phyloP scores from a whole-genome alignment of 2,888 invertebrate genomes.

The Dicyrtoma fusca region DNA sequence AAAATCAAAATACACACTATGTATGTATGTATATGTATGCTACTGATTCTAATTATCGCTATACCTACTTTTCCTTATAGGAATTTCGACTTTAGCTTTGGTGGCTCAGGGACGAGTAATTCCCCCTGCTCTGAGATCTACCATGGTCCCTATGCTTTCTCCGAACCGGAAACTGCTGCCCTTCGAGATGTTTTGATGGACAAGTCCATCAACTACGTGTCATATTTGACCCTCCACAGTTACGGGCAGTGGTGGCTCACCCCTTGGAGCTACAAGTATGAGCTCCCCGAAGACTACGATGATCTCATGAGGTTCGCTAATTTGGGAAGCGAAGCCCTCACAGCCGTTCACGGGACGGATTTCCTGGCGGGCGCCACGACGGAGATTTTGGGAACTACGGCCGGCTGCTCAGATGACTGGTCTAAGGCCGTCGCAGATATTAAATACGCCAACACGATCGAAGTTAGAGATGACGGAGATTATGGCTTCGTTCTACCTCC shows the following conservation, averaged over 20 bases:
- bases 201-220: conserved; percentile 43
- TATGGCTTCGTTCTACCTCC: conserved; percentile 59
- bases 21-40: no score
- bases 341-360: conserved; percentile 67
- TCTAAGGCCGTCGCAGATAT: conserved; percentile 53
- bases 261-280: conserved; percentile 61
- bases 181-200: conserved; percentile 66
- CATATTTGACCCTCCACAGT: conserved; percentile 61
- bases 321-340: conserved; percentile 67
- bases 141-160: conserved; percentile 73
- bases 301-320: conserved; percentile 64
- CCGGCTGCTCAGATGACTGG: conserved; percentile 57
- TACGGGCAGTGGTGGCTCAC: conserved; percentile 68
- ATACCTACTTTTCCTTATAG: no score
- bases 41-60: no score
- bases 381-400: conserved; percentile 46
- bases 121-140: conserved; percentile 65
- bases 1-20: no score
- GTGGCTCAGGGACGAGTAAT: conserved; percentile 12
- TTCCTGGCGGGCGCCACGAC: conserved; percentile 65
- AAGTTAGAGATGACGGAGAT: conserved; percentile 72
- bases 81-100: conserved; percentile 34
- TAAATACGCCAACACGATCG: conserved; percentile 65
- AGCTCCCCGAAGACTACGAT: conserved; percentile 62
- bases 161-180: conserved; percentile 76